Evolutionary conservation across 1,140 invertebrate genomes (phyloP), one percentile per base, ranked within the genome.

Genomic region (Formica selysi): DNA sequence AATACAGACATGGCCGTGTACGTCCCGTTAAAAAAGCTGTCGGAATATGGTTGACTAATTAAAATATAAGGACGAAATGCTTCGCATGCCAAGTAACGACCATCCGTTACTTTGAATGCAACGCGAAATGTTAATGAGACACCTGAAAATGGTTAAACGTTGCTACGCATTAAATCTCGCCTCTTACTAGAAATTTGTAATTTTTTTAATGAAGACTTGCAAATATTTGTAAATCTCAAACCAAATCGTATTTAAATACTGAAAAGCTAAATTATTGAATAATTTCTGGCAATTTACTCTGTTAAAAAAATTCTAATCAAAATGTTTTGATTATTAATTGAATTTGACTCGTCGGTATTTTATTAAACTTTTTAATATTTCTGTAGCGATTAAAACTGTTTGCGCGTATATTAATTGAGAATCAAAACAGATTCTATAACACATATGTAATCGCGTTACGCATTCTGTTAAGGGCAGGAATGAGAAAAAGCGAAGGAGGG

Each of bases 1-100:
- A 89, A 89, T 74, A 83, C 76, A 32, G 76, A 74, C 44, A 32
- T 59, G 84, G 44, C 44, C 41, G 54, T 57, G 61, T 51, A 54
- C 65, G 84, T 57, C 26, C 13, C 62, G 76, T n/a, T 81, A 59
- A 81, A 41, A 86, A 86, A 29, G 11, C 22, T 22, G 61, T 26
- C 16, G 26, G 57, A 41, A 71, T 54, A 61, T 38, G 44, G 22
- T 62, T 51, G 26, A 73, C 38, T 70, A 62, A 48, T 83, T 74
- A 44, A 29, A 78, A 54, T 26, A n/a, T 32, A 51, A 59, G 48
- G 13, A 26, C 29, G 7, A 36, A 5, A 65, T 36, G 32, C 38
- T 11, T 44, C 10, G 41, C 41, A 41, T 59, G 36, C 32, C 10
- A 26, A 36, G 38, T 32, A 38, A 62, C 54, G 38, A 51, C 19